Evolutionary conservation across 1,140 invertebrate genomes (phyloP).

Genomic region (Cephus cinctus): DNA sequence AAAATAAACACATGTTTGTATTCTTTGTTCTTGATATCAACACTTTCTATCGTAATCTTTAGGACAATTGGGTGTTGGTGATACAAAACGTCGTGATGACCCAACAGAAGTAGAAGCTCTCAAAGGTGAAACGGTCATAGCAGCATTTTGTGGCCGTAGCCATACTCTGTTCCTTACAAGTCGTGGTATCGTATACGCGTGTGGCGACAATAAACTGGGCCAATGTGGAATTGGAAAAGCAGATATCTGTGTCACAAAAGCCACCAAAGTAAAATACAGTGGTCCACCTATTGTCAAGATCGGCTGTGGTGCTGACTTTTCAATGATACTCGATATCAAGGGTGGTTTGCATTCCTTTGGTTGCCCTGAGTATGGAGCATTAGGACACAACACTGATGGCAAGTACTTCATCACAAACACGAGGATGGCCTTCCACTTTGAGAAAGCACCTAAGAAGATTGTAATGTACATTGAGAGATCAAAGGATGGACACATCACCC

Average conservation of each 20-base stretch:
- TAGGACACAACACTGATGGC: constrained; percentile 91
- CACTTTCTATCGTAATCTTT: constrained; percentile 68
- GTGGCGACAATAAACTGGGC: constrained; percentile 88
- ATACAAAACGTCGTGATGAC: constrained; percentile 70
- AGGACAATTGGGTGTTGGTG: constrained; percentile 86
- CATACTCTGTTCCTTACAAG: constrained; percentile 88
- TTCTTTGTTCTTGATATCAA: constrained; percentile 28
- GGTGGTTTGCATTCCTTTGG: constrained; percentile 89
- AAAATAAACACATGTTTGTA: neutral
- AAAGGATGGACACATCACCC: constrained; percentile 82
- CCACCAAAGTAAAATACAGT: constrained; percentile 72
- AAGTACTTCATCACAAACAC: constrained; percentile 89
- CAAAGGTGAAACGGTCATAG: constrained; percentile 76
- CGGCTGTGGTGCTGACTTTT: constrained; percentile 89
- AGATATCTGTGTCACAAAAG: constrained; percentile 66
- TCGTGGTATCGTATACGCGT: constrained; percentile 81
- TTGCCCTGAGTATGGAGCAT: constrained; percentile 86
- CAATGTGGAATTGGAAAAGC: constrained; percentile 85
- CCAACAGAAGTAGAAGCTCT: constrained; percentile 76
- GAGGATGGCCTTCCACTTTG: constrained; percentile 84
- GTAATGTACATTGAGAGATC: constrained; percentile 84
- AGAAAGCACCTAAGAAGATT: constrained; percentile 81
- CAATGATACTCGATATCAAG: constrained; percentile 85
- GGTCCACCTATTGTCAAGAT: constrained; percentile 82
- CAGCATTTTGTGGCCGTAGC: constrained; percentile 81